Conservation (phyloP, 2,113 vertebrate genomes). For the Ammospiza caudacuta region DNA sequence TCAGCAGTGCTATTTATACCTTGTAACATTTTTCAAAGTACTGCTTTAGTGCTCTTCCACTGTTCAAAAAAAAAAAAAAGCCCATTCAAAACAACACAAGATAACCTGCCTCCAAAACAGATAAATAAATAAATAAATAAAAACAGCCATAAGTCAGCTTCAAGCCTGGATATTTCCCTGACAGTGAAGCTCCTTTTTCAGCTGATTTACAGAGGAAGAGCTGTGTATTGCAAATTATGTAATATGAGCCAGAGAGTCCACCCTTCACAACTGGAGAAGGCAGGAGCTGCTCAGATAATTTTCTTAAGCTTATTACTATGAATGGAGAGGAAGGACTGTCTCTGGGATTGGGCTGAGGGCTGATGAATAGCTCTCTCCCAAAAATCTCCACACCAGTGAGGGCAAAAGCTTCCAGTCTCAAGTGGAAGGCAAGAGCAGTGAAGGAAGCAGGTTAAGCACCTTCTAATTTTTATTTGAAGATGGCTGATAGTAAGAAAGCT, state of each 20-base stretch:
- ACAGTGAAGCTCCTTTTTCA: not conserved
- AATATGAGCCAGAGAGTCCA: not conserved
- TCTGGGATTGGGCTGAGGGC: not conserved
- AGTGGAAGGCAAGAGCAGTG: not conserved
- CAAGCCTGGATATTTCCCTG: not conserved
- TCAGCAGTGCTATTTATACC: constrained; percentile 49
- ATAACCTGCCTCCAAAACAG: not conserved
- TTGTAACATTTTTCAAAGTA: constrained; percentile 52
- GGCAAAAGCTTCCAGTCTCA: not conserved
- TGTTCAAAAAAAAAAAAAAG: not conserved
- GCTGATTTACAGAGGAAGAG: not conserved
- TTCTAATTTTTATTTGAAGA: constrained; percentile 15
- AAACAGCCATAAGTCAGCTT: not conserved
- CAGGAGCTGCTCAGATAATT: not conserved
- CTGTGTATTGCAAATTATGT: not conserved
- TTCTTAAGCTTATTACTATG: not conserved
- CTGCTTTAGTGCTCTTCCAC: not conserved
- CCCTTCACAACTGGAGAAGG: not conserved
- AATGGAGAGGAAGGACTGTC: not conserved
- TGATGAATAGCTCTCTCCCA: not conserved
- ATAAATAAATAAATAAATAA: not conserved
- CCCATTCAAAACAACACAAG: not conserved
- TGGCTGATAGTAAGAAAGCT: not conserved
- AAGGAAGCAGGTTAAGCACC: not conserved
- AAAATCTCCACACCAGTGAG: not conserved